Base-by-base conservation (phyloP, 2,888 invertebrate genomes). In the Agriopis aurantiaria region DNA sequence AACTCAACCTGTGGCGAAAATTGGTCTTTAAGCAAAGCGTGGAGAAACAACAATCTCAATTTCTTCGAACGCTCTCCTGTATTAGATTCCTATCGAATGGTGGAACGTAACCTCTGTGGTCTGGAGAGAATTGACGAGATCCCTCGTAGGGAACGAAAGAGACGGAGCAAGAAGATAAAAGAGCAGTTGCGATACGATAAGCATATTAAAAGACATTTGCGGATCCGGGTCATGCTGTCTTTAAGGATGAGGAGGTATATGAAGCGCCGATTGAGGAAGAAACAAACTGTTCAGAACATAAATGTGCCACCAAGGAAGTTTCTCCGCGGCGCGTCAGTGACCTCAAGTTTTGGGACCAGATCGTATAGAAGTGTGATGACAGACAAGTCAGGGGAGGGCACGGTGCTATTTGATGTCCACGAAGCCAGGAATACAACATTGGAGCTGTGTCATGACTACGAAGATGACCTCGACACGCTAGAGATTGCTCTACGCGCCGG, bases 181-280 rank as follows among this genome's bases (percentile, higher is more conserved):
- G 94, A 95, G 73, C 93, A 94, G 73, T 66, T 94, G 65, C 88
- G 94, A 33, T 95, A 95, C 68, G 96, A 96, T 77, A 95, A 95
- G 73, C 95, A 95, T 79, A 95, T 96, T 1, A 96, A 96, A 64
- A 90, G 96, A 40, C 96, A 96, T 81, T 95, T 96, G 40, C 92
- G 96, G 68, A 95, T 96, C 23, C 91, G 96, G 14, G 95, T 96
- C 59, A 96, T 96, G 95, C 88, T 96, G 78, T 96, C 96, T 11
- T 87, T 97, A 72, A 92, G 96, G 70, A 94, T 96, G 90, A 94
- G 96, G 40, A 87, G 94, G 66, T 94, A 95, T 68, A 92, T 94
- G 82, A 95, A 93, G 74, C 82, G 90, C 69, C 81, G 89, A 62
- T 65, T 91, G 66, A 81, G 85, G 70, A 91, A 88, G 65, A 81